Conservation (phyloP, 1,140 invertebrate species). For the Mizuhopecten yessoensis region DNA sequence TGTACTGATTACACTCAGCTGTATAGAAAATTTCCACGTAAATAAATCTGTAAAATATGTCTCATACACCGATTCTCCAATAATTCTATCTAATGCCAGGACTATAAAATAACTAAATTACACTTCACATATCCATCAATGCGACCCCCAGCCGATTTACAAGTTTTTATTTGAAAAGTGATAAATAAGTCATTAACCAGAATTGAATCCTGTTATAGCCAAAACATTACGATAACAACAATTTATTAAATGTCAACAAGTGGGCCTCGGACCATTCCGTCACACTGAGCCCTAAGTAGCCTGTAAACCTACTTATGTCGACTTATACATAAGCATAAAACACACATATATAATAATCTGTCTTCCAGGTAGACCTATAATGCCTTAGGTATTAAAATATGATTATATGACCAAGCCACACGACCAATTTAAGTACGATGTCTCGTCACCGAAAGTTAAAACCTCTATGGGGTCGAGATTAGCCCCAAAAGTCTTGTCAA, state of each 20-base stretch:
- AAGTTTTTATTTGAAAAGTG: not conserved
- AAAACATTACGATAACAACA: not conserved
- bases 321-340: conserved; percentile 13
- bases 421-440: conserved; percentile 5
- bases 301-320: not conserved
- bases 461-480: not conserved
- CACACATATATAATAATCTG: conserved; percentile 29
- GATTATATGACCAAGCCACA: conserved; percentile 25
- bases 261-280: conserved; percentile 11
- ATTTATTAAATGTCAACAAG: conserved; percentile 28
- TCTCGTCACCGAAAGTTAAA: conserved; percentile 10
- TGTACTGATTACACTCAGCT: too few relatives aligned
- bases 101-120: not conserved
- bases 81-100: not conserved
- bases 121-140: not conserved
- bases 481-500: not conserved
- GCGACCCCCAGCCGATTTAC: too few relatives aligned
- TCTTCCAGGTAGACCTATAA: conserved; percentile 3
- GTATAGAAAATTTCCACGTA: too few relatives aligned
- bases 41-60: too few relatives aligned
- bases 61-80: not conserved
- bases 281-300: conserved; percentile 1
- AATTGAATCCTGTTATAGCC: not conserved
- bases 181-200: not conserved
- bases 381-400: conserved; percentile 2